Evolutionary conservation across 1,140 invertebrate species (phyloP).

Genomic region (Saccostrea glomerata): DNA sequence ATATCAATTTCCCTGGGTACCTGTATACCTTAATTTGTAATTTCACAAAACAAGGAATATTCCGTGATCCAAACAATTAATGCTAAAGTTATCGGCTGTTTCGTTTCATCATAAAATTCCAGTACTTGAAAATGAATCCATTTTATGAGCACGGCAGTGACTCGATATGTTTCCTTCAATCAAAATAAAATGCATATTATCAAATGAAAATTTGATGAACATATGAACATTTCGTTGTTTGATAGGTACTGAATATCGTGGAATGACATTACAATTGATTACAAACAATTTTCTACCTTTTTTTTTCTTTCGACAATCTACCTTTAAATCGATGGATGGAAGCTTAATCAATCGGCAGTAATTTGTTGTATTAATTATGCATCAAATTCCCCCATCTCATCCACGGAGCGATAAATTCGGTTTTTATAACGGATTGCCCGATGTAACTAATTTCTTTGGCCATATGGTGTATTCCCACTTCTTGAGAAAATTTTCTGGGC

Average conservation of each 20-base stretch:
- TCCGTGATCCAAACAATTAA: slow-evolving; percentile 41
- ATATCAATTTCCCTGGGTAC: slow-evolving; percentile 42
- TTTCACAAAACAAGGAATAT: slow-evolving; percentile 25
- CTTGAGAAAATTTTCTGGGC: slow-evolving; percentile 43
- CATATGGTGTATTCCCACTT: slow-evolving; percentile 60
- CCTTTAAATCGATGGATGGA: slow-evolving; percentile 42
- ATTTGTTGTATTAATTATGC: slow-evolving; percentile 60
- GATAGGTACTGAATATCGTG: slow-evolving; percentile 8
- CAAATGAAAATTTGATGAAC: slow-evolving; percentile 46
- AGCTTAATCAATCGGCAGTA: slow-evolving; percentile 48
- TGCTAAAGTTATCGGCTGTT: slow-evolving; percentile 23
- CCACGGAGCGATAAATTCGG: background rate
- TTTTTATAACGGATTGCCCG: slow-evolving; percentile 26
- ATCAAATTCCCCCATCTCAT: slow-evolving; percentile 47
- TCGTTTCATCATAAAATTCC: slow-evolving; percentile 36
- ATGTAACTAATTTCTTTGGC: slow-evolving; percentile 47
- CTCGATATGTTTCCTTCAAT: slow-evolving; percentile 24
- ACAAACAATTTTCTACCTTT: background rate
- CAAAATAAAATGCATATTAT: slow-evolving; percentile 11
- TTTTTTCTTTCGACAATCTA: slow-evolving; percentile 24
- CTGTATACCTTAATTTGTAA: slow-evolving; percentile 27
- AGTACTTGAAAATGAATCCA: slow-evolving; percentile 39
- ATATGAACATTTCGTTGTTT: background rate
- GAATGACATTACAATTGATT: background rate
- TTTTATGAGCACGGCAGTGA: slow-evolving; percentile 1